Evolutionary conservation across 2,888 invertebrate genomes (phyloP), one percentile per base, ranked within the genome.

Genomic region (Campaea margaritaria): DNA sequence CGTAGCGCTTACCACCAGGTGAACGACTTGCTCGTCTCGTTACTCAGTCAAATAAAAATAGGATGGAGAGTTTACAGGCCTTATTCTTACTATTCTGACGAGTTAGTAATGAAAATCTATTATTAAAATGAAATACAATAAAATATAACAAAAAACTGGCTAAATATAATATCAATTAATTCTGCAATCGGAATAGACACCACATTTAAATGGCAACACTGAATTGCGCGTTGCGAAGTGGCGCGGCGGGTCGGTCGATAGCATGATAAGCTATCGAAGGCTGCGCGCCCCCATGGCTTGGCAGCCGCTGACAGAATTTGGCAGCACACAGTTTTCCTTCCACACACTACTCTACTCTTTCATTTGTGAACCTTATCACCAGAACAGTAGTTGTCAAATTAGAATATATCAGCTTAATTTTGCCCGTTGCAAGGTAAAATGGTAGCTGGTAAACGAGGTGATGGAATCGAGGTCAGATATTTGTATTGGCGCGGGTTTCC

Each of bases 401-500:
- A 9, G 28, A 53, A n/a, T 39, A 10, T 1, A n/a, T 5, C 13
- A 34, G 34, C 34, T 34, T 21, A 0, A 53, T 15, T 39, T 53
- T 28, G 8, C 9, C 39, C 14, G 21, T 11, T 12, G 14, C n/a
- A 28, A 15, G 13, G 45, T 63, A 78, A 80, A 57, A 82, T 82
- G 27, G 38, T 38, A 0, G 9, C 14, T 28, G 38, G 52, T 36
- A 44, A n/a, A 52, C 52, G 52, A 43, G 52, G 52, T 85, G 86
- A 85, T 83, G 73, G 68, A 78, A 87, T 85, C 83, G 81, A 89
- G 89, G 86, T 89, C 83, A 83, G 78, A 75, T 27, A 42, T 61
- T 78, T 55, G 76, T 80, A 85, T 85, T 81, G 73, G 70, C 87
- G 83, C 89, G 90, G 89, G 84, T 73, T 83, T 85, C 82, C 82